Conservation (phyloP, 53 echinoderm and acorn worm genomes). For the Zoroaster sp. region DNA sequence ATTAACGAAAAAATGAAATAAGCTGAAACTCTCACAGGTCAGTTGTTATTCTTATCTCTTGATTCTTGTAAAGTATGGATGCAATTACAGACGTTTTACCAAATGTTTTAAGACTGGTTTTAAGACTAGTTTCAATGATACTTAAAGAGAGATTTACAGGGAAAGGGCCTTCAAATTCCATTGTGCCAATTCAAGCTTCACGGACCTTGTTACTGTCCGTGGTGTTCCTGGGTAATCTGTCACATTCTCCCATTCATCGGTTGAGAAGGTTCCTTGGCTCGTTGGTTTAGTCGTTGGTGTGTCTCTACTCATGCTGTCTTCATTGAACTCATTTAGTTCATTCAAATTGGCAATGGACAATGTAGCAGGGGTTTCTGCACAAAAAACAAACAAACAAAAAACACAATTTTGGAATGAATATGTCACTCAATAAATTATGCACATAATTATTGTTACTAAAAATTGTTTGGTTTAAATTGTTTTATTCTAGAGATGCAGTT, state of each 20-base stretch:
- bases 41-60: too few species aligned
- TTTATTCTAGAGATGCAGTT: too few species aligned
- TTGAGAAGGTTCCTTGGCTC: conserved; percentile 59
- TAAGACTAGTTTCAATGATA: too few species aligned
- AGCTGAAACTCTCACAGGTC: too few species aligned
- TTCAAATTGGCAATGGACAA: conserved; percentile 44
- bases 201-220: conserved; percentile 76
- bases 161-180: not conserved
- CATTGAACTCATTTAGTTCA: conserved; percentile 12
- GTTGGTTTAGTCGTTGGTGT: conserved; percentile 50
- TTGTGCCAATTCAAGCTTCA: not conserved
- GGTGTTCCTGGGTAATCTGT: conserved; percentile 84
- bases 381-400: not conserved
- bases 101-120: too few species aligned
- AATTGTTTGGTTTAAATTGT: too few species aligned
- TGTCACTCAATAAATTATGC: too few species aligned
- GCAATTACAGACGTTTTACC: too few species aligned
- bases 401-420: not conserved
- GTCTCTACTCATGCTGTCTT: conserved; percentile 43
- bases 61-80: too few species aligned
- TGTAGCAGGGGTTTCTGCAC: conserved; percentile 24
- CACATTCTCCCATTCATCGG: conserved; percentile 51
- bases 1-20: too few species aligned
- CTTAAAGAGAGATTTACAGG: too few species aligned
- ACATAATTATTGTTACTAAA: too few species aligned